phyloP scores from a whole-genome alignment of 2,113 vertebrate species.

The Galeopterus variegatus region DNA sequence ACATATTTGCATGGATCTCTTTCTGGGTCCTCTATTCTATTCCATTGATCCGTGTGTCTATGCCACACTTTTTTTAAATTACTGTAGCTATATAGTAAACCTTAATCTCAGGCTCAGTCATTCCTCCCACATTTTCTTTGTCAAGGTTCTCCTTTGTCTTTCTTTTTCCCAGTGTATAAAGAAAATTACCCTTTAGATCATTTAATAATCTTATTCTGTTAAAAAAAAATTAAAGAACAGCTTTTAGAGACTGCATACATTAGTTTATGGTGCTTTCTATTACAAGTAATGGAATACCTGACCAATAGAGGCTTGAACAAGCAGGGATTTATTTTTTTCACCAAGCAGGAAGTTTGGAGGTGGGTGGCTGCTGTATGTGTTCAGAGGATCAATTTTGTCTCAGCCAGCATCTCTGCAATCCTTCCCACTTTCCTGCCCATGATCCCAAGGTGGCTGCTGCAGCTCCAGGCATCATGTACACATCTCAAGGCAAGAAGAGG shows the following conservation, averaged over 20 bases:
- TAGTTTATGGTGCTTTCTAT: slow-evolving; percentile 7
- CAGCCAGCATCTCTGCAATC: neutral
- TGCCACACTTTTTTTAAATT: neutral
- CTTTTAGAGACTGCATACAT: slow-evolving; percentile 23
- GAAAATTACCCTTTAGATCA: neutral
- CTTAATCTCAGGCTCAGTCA: neutral
- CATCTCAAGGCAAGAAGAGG: slow-evolving; percentile 33
- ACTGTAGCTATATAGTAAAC: neutral
- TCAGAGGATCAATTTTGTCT: slow-evolving; percentile 8
- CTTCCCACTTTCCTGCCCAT: neutral
- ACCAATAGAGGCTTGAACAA: neutral
- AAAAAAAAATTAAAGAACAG: slow-evolving; percentile 40
- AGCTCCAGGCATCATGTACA: neutral
- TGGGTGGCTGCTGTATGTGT: neutral
- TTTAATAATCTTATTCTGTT: slow-evolving; percentile 36
- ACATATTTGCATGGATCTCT: neutral
- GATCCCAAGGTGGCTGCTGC: neutral
- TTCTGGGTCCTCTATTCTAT: neutral
- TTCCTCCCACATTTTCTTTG: slow-evolving; percentile 14
- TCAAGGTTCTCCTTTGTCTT: slow-evolving; percentile 15
- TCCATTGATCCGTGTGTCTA: neutral
- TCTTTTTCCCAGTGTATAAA: neutral
- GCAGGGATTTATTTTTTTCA: neutral
- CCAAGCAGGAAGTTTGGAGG: slow-evolving; percentile 26
- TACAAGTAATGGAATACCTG: neutral